Percentiles rank a stretch among this genome's conserved stretches.
Evolutionary conservation across 1,140 invertebrate species (phyloP).

Genomic region (Zaprionus nigranus): DNA sequence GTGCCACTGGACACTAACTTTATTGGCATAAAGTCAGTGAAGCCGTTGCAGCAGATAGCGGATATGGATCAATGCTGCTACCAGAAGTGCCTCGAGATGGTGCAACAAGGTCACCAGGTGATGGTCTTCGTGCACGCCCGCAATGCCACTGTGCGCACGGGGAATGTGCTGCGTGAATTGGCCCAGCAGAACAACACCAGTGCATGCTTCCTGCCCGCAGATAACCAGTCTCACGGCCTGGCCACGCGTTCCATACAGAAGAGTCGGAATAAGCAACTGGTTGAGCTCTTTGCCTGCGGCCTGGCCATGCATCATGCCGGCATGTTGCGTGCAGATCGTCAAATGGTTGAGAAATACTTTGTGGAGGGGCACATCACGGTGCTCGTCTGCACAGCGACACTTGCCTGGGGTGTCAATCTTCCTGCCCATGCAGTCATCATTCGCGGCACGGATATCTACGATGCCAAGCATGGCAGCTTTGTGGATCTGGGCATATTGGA

Average conservation of each 20-base stretch:
- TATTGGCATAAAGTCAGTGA: constrained; percentile 94
- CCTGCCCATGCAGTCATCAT: constrained; percentile 99
- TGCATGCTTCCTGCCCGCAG: constrained; percentile 88
- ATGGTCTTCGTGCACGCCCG: constrained; percentile 99
- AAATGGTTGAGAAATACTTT: constrained; percentile 95
- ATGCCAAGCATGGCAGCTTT: constrained; percentile 97
- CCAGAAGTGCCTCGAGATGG: constrained; percentile 95
- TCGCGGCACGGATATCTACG: constrained; percentile 97
- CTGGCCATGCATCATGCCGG: constrained; percentile 99
- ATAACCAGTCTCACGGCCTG: constrained; percentile 86
- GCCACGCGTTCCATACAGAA: constrained; percentile 88
- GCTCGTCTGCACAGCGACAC: constrained; percentile 97
- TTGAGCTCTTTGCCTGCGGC: constrained; percentile 93
- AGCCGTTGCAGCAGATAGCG: constrained; percentile 90
- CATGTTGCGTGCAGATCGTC: constrained; percentile 85
- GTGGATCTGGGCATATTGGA: constrained; percentile 98
- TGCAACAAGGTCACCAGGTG: constrained; percentile 96
- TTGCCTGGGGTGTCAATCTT: constrained; percentile 99
- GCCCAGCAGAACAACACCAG: constrained; percentile 90
- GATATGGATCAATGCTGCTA: constrained; percentile 98
- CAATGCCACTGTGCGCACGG: constrained; percentile 96
- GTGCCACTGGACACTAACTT: constrained; percentile 97
- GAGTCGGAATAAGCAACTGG: constrained; percentile 91
- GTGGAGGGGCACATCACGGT: constrained; percentile 95
- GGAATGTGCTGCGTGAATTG: constrained; percentile 91